These are phyloP conservation scores for Brachystomella parvula DNA, from an alignment of 1,140 invertebrate species.

Conservation along the genomic window DNA sequence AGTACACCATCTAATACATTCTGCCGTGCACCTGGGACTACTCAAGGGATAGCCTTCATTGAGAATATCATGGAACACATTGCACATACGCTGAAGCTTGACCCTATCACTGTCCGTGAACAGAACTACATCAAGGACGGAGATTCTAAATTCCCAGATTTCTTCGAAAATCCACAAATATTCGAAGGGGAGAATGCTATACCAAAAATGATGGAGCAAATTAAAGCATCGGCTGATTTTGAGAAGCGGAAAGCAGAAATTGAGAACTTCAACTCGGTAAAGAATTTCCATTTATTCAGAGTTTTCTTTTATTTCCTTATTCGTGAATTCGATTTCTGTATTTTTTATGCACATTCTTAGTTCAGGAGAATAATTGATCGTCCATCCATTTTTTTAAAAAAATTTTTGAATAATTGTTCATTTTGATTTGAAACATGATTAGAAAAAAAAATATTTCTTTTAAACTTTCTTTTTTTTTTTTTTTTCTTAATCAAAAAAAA, in stretches of 20 bases:
- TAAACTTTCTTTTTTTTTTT: no score
- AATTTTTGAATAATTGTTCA: no score
- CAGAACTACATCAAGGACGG: constrained; percentile 17
- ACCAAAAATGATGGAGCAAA: constrained; percentile 18
- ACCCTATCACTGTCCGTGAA: constrained; percentile 57
- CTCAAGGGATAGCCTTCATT: constrained; percentile 56
- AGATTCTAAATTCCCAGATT: neutral
- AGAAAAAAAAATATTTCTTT: no score
- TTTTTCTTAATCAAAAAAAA: no score
- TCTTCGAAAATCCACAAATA: constrained; percentile 18
- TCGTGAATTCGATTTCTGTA: no score
- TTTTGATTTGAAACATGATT: no score
- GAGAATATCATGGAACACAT: constrained; percentile 79
- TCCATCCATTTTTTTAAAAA: neutral
- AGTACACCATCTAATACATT: constrained; percentile 39
- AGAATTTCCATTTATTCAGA: constrained; percentile 55
- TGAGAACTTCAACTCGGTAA: constrained; percentile 50
- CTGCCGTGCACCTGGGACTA: constrained; percentile 43
- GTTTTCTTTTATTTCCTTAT: constrained; percentile 10
- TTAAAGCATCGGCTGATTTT: constrained; percentile 19
- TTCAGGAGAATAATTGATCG: neutral
- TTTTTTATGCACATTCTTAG: no score
- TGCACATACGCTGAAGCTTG: constrained; percentile 54
- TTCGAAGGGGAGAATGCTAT: constrained; percentile 34
- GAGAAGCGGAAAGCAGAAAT: constrained; percentile 20